A percentile compares a stretch with the other conserved stretches of the same genome.
Conservation (phyloP, 1,140 invertebrate genomes). For the Aleiodes sp. region DNA sequence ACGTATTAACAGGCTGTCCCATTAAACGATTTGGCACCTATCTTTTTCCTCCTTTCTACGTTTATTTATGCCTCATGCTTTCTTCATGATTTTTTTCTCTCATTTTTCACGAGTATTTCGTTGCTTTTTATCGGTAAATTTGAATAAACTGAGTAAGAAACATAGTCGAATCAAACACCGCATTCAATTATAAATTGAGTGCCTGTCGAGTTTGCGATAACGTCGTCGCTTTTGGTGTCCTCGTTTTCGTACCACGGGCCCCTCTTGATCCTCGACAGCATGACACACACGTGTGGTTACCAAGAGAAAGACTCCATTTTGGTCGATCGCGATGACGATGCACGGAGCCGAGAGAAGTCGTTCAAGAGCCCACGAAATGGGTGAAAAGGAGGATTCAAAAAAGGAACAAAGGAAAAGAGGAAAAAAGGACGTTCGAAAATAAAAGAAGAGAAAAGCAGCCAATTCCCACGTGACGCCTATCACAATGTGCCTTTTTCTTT, state of each 20-base stretch:
- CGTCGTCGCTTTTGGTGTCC: conserved; percentile 12
- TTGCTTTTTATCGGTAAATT: conserved; percentile 46
- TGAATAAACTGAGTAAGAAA: conserved; percentile 43
- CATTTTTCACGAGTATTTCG: no score
- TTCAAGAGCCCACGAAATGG: no score
- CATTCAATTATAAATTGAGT: conserved; percentile 50
- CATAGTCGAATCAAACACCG: neutral
- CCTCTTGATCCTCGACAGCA: neutral
- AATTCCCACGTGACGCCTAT: conserved; percentile 4
- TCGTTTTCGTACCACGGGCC: no score
- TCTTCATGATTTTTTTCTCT: no score
- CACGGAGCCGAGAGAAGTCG: no score
- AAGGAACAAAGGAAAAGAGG: neutral
- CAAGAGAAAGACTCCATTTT: neutral
- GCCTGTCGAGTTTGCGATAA: conserved; percentile 51
- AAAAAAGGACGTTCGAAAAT: neutral
- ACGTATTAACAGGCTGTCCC: conserved; percentile 54
- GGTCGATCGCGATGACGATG: neutral
- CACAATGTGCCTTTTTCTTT: neutral
- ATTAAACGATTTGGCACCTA: conserved; percentile 53
- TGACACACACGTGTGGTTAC: neutral
- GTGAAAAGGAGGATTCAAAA: neutral
- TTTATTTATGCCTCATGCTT: no score
- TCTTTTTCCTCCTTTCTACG: no score
- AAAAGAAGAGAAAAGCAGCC: neutral